These are phyloP conservation scores for Chloebia gouldiae DNA, from an alignment of 2,113 vertebrate species.

Conservation along the genomic window DNA sequence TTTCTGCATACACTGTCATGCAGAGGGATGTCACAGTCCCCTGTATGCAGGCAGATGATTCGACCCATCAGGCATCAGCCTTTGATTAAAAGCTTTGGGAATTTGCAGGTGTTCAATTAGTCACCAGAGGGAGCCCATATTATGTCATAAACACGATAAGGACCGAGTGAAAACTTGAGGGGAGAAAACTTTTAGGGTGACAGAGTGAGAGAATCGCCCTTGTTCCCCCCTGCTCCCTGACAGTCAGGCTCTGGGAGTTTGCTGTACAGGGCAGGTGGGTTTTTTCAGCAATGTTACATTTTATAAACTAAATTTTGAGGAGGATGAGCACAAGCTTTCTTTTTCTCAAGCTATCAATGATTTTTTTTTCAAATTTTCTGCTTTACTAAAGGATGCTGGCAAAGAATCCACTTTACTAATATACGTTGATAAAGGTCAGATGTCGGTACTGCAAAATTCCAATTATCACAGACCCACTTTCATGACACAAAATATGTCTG, in stretches of 20 bases:
- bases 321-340: background rate
- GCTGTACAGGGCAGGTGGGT: background rate
- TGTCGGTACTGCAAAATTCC: background rate
- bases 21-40: background rate
- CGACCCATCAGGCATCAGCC: background rate
- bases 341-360: background rate
- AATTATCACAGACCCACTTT: background rate
- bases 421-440: background rate
- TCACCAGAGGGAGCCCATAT: conserved; percentile 77
- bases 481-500: background rate
- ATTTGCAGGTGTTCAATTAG: conserved; percentile 74
- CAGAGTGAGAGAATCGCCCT: background rate
- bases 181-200: background rate
- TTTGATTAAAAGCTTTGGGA: conserved; percentile 55
- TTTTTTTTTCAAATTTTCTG: background rate
- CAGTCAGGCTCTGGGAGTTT: background rate
- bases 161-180: background rate
- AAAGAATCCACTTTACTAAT: background rate
- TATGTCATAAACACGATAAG: conserved; percentile 55
- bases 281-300: background rate
- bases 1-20: background rate
- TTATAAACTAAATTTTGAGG: background rate
- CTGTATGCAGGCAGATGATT: background rate
- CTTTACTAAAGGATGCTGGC: background rate
- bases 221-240: background rate